phyloP scores from a whole-genome alignment of 2,888 invertebrate genomes.

The Agonopterix heracliana region DNA sequence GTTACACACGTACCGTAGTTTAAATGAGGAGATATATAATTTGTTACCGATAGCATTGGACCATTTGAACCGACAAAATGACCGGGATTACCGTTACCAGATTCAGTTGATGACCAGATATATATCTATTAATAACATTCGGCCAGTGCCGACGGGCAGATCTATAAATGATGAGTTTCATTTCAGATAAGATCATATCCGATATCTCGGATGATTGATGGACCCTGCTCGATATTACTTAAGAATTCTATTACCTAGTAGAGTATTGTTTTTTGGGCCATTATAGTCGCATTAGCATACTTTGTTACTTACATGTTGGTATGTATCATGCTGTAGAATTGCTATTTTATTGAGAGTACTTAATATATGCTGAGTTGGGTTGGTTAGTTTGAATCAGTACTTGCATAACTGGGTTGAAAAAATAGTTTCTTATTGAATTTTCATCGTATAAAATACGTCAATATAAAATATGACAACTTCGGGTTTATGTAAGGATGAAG shows the following conservation, averaged over 20 bases:
- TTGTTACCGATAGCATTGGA: slow-evolving; percentile 58
- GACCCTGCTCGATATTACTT: slow-evolving; percentile 52
- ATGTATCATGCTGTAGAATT: not conserved
- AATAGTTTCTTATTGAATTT: too few relatives aligned
- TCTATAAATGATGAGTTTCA: slow-evolving; percentile 75
- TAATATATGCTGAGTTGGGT: too few relatives aligned
- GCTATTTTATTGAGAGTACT: not conserved
- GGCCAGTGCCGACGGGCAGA: slow-evolving; percentile 65
- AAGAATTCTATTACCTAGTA: slow-evolving; percentile 65
- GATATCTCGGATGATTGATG: slow-evolving; percentile 68
- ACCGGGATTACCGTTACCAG: slow-evolving; percentile 62
- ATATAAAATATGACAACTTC: too few relatives aligned
- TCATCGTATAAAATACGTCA: too few relatives aligned
- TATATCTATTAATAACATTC: slow-evolving; percentile 74
- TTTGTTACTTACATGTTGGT: slow-evolving; percentile 10
- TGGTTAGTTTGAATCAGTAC: too few relatives aligned
- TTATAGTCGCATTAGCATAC: slow-evolving; percentile 67
- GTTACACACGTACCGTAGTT: slow-evolving; percentile 13
- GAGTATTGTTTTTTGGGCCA: slow-evolving; percentile 62
- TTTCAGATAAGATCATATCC: slow-evolving; percentile 72
- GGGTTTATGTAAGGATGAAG: too few relatives aligned
- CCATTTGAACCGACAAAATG: slow-evolving; percentile 55
- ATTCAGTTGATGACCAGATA: slow-evolving; percentile 71
- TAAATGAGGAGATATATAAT: slow-evolving; percentile 49
- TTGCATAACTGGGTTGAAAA: too few relatives aligned